phyloP scores from a whole-genome alignment of 2,797 vertebrate species.

The Perodicticus potto region DNA sequence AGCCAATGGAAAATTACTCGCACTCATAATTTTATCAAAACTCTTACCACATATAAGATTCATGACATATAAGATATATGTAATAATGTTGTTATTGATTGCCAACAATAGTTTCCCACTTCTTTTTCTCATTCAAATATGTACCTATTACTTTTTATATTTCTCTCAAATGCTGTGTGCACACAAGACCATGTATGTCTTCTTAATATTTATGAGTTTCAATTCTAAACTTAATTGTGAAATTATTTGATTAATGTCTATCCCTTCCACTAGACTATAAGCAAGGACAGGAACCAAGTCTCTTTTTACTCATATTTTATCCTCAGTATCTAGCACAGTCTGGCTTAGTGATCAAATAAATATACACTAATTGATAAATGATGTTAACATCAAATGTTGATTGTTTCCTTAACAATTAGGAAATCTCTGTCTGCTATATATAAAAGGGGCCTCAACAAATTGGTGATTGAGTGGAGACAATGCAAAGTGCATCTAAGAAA shows the following conservation, averaged over 20 bases:
- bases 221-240: conserved; percentile 46
- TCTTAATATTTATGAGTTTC: conserved; percentile 12
- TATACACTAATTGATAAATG: not conserved
- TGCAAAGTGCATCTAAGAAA: not conserved
- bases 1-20: not conserved
- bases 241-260: not conserved
- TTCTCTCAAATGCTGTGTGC: conserved; percentile 38
- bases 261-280: not conserved
- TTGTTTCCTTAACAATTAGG: conserved; percentile 43
- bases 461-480: not conserved
- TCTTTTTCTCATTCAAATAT: conserved; percentile 48
- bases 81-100: conserved; percentile 20
- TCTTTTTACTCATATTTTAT: not conserved
- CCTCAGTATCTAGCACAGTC: not conserved
- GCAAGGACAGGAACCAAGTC: not conserved
- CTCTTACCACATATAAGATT: not conserved
- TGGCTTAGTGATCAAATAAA: conserved; percentile 16
- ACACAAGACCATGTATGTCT: not conserved
- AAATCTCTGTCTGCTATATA: conserved; percentile 2
- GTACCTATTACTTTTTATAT: not conserved
- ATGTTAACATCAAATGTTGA: conserved; percentile 19
- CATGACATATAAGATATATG: not conserved
- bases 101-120: conserved; percentile 1
- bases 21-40: conserved; percentile 47
- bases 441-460: not conserved